Base-by-base conservation (phyloP, 2,888 invertebrate genomes). In the Digitonthophagus gazella region DNA sequence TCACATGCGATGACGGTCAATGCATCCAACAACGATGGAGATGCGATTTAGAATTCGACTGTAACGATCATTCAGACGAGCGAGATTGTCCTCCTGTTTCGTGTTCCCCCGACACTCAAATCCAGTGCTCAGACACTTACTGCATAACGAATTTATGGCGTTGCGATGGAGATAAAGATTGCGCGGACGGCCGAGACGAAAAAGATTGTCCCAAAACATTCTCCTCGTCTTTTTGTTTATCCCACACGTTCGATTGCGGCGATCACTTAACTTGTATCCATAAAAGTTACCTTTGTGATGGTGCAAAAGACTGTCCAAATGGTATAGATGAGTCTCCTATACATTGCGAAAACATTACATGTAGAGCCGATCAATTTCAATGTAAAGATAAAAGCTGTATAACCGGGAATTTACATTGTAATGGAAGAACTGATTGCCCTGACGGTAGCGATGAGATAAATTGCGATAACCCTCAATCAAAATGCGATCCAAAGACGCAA, bases 121-220 rank as follows among this genome's bases (percentile, higher is more conserved):
- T 93, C 81, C 88, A 89, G 19, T 95, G 95, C 79, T 82, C 87
- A 8, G 89, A 90, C 73, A 90, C 90, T 72, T 87, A 88, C 74
- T 97, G 96, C 83, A 92, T 96, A 73, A 88, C 90, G 3, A 86
- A 88, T 2, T 87, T 87, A 75, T 96, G 95, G 95, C 85, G 88
- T 28, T 97, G 97, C 81, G 96, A 97, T 80, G 93, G 94, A 0
- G 95, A 95, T 77, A 85, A 85, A 67, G 96, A 97, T 80, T 97
- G 97, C 78, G 85, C 87, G 0, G 93, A 96, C 84, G 90, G 89
- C 64, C 90, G 91, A 68, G 96, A 96, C 83, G 96, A 97, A 83
- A 81, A 91, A 88, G 88, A 89, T 71, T 91, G 92, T 77, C 83
- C 87, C 0, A 83, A 84, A 58, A 83, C 84, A 0, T 84, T 84